Evolutionary conservation across 1,140 invertebrate genomes (phyloP), one percentile per base, ranked within the genome.

Genomic region (Drosophila albomicans): DNA sequence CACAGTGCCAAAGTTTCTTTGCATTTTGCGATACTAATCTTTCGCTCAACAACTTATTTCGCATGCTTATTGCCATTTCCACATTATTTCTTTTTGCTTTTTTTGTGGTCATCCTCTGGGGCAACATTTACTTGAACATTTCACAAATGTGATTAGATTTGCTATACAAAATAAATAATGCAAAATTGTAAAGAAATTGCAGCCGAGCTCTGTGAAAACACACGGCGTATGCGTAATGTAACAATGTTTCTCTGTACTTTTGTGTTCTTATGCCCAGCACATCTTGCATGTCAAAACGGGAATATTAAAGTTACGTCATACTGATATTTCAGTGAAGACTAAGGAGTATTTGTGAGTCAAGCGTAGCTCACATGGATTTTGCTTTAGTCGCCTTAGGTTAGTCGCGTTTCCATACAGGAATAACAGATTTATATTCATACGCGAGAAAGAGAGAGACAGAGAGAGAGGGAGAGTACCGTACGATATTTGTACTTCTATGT

Each of bases 1-100:
- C 20, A 4, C 13, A 75, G 54, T 38, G 25, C 11, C 16, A 75
- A 69, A 81, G 49, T 62, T 79, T 52, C 1, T 28, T 67, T 48
- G 76, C 56, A 73, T 66, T 66, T 62, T 61, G 15, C 5, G 35
- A 76, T 79, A 58, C n/a, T 32, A 67, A 54, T 67, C 20, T 20
- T 57, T 54, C 28, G 10, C 45, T 32, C 51, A 25, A 56, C 10
- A 49, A 63, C 49, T 72, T 48, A 54, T 49, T 41, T 16, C n/a
- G 5, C 25, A 28, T n/a, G 25, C 43, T 28, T 13, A 11, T 58
- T 51, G 10, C 11, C 8, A 43, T 43, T 43, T 54, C 8, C 45
- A 48, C 11, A 32, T 32, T 20, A 38, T 15, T 52, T 64, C 57
- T 64, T 20, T 13, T 8, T 69, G 8, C 38, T 30, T 52, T 58